Conservation (phyloP, 2,888 invertebrate genomes). For the Plebejus melissa region DNA sequence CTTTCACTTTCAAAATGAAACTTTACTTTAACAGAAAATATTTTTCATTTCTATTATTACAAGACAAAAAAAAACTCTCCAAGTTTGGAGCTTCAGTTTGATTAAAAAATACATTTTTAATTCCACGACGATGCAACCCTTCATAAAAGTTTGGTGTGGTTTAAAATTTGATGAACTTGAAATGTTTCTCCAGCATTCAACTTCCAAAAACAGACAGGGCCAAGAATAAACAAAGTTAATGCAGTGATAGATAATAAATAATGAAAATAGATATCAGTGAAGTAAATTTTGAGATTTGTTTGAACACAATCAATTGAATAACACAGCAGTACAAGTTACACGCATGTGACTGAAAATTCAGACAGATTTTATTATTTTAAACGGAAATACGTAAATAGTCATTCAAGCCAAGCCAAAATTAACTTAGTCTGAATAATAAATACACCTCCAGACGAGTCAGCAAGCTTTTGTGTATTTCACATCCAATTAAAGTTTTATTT, state of each 20-base stretch:
- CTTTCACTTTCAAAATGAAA: constrained; percentile 20
- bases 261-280: background rate
- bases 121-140: constrained; percentile 22
- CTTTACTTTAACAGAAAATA: constrained; percentile 9
- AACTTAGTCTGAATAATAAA: background rate
- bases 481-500: background rate
- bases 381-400: background rate
- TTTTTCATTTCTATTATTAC: constrained; percentile 26
- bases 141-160: constrained; percentile 23
- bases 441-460: background rate
- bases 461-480: background rate
- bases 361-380: background rate
- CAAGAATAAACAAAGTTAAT: constrained; percentile 36
- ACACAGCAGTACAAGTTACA: background rate
- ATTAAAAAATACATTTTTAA: constrained; percentile 28
- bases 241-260: constrained; percentile 26
- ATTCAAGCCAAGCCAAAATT: background rate
- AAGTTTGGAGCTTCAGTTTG: constrained; percentile 19
- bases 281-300: background rate
- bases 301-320: background rate
- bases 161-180: constrained; percentile 24
- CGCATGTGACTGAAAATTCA: background rate
- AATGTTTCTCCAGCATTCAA: constrained; percentile 14
- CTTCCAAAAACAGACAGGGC: constrained; percentile 14
- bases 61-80: constrained; percentile 23